Evolutionary conservation across 1,140 invertebrate species (phyloP).

Genomic region (Onthophagus taurus): DNA sequence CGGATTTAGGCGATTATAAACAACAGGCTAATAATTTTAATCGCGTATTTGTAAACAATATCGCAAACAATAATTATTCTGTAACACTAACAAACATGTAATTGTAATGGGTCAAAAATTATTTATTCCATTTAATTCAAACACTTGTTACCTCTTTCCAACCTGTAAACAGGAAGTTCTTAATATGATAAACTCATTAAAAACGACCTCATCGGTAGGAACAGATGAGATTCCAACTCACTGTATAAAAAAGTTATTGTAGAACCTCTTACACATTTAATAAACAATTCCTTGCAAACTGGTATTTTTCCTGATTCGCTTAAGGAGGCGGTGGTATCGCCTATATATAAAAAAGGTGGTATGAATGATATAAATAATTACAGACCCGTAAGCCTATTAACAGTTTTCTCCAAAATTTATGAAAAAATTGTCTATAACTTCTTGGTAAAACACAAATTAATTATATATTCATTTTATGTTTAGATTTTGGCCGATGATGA

Average conservation of each 20-base stretch:
- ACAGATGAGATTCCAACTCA: not conserved
- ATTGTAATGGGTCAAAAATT: no score
- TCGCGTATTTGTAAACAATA: no score
- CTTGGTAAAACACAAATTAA: no score
- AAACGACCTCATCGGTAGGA: not conserved
- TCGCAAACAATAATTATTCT: no score
- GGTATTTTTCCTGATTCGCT: slow-evolving; percentile 7
- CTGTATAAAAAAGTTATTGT: slow-evolving; percentile 1
- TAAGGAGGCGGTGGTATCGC: slow-evolving; percentile 14
- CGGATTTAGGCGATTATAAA: no score
- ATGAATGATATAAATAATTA: slow-evolving; percentile 14
- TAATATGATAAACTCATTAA: slow-evolving; percentile 3
- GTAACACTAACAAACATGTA: no score
- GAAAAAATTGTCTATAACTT: slow-evolving; percentile 12
- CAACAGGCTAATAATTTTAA: no score
- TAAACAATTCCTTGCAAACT: slow-evolving; percentile 8
- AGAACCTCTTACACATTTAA: slow-evolving; percentile 6
- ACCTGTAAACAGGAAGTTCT: no score
- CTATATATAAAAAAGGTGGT: slow-evolving; percentile 15
- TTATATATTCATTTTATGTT: no score
- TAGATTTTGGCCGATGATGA: no score
- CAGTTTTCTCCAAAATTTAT: slow-evolving; percentile 15
- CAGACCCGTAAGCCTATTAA: slow-evolving; percentile 16
- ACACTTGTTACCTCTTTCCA: no score
- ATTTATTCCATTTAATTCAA: no score